Evolutionary conservation across 2,113 vertebrate species (phyloP), one percentile per base, ranked within the genome.

Genomic region (Chionomys nivalis): DNA sequence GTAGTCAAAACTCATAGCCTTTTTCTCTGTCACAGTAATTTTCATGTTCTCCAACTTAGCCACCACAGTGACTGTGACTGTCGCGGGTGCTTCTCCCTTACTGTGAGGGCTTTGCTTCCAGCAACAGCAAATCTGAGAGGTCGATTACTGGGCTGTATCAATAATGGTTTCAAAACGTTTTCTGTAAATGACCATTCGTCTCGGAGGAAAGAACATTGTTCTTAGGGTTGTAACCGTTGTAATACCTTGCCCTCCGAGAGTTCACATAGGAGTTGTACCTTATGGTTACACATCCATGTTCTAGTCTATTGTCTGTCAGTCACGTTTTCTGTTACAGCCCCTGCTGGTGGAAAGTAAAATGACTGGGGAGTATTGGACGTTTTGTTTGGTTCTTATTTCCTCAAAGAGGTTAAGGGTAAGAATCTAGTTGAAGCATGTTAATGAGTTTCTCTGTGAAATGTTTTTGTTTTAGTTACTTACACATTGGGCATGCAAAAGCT

Each of bases 401-500:
- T 89, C 68, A 49, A 36, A 81, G 87, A 91, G 96, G 93, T 86
- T 90, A 95, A 93, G 73, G 82, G 88, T 28, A 90, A 81, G 87
- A 61, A 44, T 91, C 66, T 77, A n/a, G 89, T 11, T 55, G 63
- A 95, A 96, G 23, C 93, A 2, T 96, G 96, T 94, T 97, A 96
- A 96, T 91, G 93, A 94, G 95, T 97, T 26, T 90, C 95, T 97
- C 65, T 97, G 75, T 96, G 72, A 72, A 95, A 95, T 95, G 78
- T 79, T 95, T 98, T 95, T 97, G 93, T 97, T 97, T 47, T 97
- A 99, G 99, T 8, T 99, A 99, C 92, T 98, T 99, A 95, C 99
- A 99, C 96, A 99, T 99, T 1, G 99, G 99, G 87, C 99, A 99
- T 82, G 99, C 99, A 68, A 99, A 99, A 98, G 99, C 99, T 89